Evolutionary conservation across 2,797 vertebrate species (phyloP).

Genomic region (Danio tinwini): DNA sequence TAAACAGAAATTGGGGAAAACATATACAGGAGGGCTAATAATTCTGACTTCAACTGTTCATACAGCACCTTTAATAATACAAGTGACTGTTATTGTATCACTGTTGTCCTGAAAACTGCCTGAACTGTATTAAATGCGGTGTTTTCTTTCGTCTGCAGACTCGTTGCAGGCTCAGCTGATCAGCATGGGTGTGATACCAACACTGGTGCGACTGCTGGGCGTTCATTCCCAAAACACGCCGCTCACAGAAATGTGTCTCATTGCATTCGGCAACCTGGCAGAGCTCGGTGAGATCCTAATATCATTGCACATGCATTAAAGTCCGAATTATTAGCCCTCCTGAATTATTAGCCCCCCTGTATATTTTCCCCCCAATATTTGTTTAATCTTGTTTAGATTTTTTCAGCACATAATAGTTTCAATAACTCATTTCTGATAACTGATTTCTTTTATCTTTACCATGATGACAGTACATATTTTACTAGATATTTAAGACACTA

Average conservation of each 20-base stretch:
- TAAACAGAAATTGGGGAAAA: too few relatives aligned
- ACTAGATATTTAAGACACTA: too few relatives aligned
- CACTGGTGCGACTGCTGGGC: slow-evolving; percentile 94
- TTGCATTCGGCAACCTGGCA: slow-evolving; percentile 97
- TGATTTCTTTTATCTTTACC: too few relatives aligned
- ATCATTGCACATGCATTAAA: background rate
- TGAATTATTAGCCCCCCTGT: too few relatives aligned
- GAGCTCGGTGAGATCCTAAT: slow-evolving; percentile 79
- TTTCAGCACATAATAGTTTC: too few relatives aligned
- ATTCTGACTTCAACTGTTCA: too few relatives aligned
- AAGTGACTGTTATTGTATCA: background rate
- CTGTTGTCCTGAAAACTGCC: background rate
- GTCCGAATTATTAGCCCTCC: too few relatives aligned
- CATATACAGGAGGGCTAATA: too few relatives aligned
- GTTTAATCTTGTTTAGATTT: too few relatives aligned
- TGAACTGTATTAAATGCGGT: slow-evolving; percentile 13
- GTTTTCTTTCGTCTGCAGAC: slow-evolving; percentile 77
- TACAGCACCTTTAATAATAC: background rate
- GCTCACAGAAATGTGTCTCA: slow-evolving; percentile 98
- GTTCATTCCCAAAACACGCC: slow-evolving; percentile 93
- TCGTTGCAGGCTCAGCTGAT: slow-evolving; percentile 97
- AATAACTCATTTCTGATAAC: too few relatives aligned
- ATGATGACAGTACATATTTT: too few relatives aligned
- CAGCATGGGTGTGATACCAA: slow-evolving; percentile 97
- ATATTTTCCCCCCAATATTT: too few relatives aligned